Conservation (phyloP, 2,113 vertebrate species). For the Scophthalmus maximus region DNA sequence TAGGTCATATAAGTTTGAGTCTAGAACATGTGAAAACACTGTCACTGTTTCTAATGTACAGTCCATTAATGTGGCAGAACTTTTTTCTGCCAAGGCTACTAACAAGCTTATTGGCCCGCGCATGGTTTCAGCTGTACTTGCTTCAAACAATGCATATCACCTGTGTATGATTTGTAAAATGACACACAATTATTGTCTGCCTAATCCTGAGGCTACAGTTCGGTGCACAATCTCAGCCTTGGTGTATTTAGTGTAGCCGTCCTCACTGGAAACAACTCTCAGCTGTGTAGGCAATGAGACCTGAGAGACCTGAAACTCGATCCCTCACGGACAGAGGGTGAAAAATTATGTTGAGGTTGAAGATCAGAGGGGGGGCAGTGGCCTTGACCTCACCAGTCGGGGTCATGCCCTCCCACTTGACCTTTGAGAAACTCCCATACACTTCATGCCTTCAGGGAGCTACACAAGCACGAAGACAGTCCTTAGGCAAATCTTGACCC, state of each 20-base stretch:
- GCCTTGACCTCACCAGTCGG: slow-evolving; percentile 68
- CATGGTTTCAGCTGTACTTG: not conserved
- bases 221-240: not conserved
- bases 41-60: not conserved
- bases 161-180: not conserved
- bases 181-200: not conserved
- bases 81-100: not conserved
- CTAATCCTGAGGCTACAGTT: not conserved
- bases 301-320: slow-evolving; percentile 60
- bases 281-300: slow-evolving; percentile 11
- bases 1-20: not conserved
- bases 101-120: not conserved
- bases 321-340: slow-evolving; percentile 60
- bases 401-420: slow-evolving; percentile 56
- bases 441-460: slow-evolving; percentile 29
- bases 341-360: slow-evolving; percentile 69
- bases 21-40: not conserved
- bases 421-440: slow-evolving; percentile 47
- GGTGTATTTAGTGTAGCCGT: slow-evolving; percentile 17
- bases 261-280: slow-evolving; percentile 3
- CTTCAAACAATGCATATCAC: not conserved
- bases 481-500: not conserved
- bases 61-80: not conserved
- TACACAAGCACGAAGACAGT: not conserved
- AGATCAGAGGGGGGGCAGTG: slow-evolving; percentile 51